A percentile compares a stretch with the other conserved stretches of the same genome.
Evolutionary conservation across 2,113 vertebrate genomes (phyloP).

Genomic region (Pipa parva): DNA sequence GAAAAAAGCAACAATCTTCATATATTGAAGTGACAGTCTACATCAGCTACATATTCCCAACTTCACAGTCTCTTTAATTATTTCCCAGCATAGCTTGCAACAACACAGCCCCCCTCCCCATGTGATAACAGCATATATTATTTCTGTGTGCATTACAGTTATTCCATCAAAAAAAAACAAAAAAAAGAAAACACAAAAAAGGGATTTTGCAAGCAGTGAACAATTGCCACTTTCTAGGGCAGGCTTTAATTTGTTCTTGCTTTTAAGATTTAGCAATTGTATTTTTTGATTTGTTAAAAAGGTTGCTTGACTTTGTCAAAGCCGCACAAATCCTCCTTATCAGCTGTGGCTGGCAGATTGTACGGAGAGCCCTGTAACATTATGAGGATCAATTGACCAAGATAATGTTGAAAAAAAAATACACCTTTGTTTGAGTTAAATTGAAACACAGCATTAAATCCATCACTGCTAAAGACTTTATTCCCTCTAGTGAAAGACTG

Average conservation of each 20-base stretch:
- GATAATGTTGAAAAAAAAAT: neutral
- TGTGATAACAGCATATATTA: too few species aligned
- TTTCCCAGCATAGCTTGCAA: too few species aligned
- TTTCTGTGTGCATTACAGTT: too few species aligned
- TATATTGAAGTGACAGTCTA: too few species aligned
- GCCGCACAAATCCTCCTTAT: neutral
- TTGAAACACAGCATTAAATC: constrained; percentile 8
- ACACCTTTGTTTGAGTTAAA: neutral
- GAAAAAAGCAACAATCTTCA: too few species aligned
- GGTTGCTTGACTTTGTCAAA: neutral
- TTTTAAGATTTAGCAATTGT: neutral
- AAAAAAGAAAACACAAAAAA: too few species aligned
- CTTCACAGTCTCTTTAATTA: too few species aligned
- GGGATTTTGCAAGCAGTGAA: too few species aligned
- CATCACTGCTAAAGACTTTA: constrained; percentile 8
- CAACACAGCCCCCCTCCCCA: too few species aligned
- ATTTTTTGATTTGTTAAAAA: too few species aligned
- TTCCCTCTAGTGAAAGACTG: neutral
- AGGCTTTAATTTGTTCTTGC: neutral
- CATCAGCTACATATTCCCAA: too few species aligned
- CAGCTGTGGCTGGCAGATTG: neutral
- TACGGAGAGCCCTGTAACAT: neutral
- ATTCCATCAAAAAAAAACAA: too few species aligned
- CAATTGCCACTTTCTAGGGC: neutral
- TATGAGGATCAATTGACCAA: constrained; percentile 10